Evolutionary conservation across 2,797 vertebrate genomes (phyloP).

Genomic region (Phalanger gymnotis): DNA sequence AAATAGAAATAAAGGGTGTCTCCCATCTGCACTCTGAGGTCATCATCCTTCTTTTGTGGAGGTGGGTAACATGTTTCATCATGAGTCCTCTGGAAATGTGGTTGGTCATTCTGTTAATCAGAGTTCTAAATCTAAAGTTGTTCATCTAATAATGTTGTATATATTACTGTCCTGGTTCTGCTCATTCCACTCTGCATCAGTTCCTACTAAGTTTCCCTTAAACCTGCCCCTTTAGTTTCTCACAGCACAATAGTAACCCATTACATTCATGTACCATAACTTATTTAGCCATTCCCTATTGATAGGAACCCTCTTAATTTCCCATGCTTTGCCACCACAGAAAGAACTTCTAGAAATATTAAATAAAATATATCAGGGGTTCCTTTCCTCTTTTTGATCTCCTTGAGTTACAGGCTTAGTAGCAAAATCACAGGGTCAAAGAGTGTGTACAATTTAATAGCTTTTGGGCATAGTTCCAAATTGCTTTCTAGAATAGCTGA

Average conservation of each 20-base stretch:
- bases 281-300: not conserved
- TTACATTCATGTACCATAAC: not conserved
- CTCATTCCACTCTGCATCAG: not conserved
- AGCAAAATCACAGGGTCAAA: not conserved
- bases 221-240: not conserved
- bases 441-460: not conserved
- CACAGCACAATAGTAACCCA: not conserved
- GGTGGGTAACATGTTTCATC: not conserved
- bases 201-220: not conserved
- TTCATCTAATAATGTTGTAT: not conserved
- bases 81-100: not conserved
- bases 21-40: not conserved
- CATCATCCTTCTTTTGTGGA: not conserved
- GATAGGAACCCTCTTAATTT: not conserved
- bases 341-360: not conserved
- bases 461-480: not conserved
- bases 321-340: not conserved
- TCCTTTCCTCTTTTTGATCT: not conserved
- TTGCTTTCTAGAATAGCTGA: not conserved
- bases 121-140: not conserved
- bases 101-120: not conserved
- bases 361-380: not conserved
- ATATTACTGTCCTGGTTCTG: not conserved
- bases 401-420: not conserved
- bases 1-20: not conserved